Base-by-base conservation (phyloP, 1,140 invertebrate genomes). In the Harpegnathos saltator region DNA sequence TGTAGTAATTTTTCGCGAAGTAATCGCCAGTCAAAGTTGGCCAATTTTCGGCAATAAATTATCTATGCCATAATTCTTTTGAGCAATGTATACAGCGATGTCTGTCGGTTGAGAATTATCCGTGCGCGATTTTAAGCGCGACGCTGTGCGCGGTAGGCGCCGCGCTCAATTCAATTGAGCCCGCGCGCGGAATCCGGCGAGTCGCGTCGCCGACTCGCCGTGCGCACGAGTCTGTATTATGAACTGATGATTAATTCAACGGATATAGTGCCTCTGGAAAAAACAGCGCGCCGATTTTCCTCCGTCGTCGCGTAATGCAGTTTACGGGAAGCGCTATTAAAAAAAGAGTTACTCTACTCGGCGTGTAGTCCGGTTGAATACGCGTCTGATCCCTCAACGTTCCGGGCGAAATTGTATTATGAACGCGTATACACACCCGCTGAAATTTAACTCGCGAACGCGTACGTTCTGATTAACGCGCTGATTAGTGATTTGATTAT, bases 401-500 rank as follows among this genome's bases (percentile, higher is more conserved):
- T 52, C 38, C 38, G 11, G 52, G 17, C 19, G 26, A 83, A 72
- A 61, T 87, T 80, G 50, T 56, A 68, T 73, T 44, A 38, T 63
- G 80, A 66, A 33, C 29, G 29, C 29, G 29, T 33, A 33, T 66
- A 59, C 86, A 77, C 38, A 44, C 38, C n/a, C n/a, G 7, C 71
- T 83, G 73, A 83, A 83, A 87, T 84, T 83, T 69, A 33, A 14
- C 14, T 44, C 14, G 15, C 15, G 44, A 65, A n/a, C n/a, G 15
- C 15, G 44, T 59, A n/a, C n/a, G 52, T 87, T 52, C 71, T 88
- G 84, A 89, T 89, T 88, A 85, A 14, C 9, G 66, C 81, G 61
- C 73, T 85, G 87, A 89, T 88, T 89, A 85, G 61, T 83, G 61
- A 87, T 85, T 78, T 33, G 86, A 88, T 88, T 84, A 83, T 62